These are phyloP conservation scores for Lottia scabra DNA, from an alignment of 2,888 invertebrate species.

Conservation along the genomic window DNA sequence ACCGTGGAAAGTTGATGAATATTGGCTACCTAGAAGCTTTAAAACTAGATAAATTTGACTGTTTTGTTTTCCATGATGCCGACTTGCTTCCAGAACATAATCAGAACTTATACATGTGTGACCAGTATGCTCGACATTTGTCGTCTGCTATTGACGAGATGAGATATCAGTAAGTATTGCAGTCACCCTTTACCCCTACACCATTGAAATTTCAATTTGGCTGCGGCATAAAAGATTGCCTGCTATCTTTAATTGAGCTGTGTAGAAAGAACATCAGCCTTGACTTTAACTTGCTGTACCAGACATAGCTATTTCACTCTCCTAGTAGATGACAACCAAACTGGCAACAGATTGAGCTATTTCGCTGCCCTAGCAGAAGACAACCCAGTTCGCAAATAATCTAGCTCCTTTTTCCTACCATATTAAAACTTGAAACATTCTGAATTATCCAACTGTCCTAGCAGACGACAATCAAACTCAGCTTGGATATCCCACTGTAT, in stretches of 20 bases:
- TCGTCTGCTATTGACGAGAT: conserved; percentile 70
- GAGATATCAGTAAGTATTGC: conserved; percentile 68
- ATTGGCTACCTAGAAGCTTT: conserved; percentile 61
- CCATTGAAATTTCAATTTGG: too few relatives aligned
- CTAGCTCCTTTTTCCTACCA: too few relatives aligned
- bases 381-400: not conserved
- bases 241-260: too few relatives aligned
- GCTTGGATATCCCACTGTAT: too few relatives aligned
- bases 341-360: not conserved
- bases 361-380: not conserved
- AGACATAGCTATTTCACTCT: not conserved
- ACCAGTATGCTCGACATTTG: conserved; percentile 67
- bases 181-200: too few relatives aligned
- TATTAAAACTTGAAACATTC: too few relatives aligned
- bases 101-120: conserved; percentile 69
- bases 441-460: not conserved
- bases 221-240: too few relatives aligned
- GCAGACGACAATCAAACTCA: not conserved
- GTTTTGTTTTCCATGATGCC: conserved; percentile 68
- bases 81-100: conserved; percentile 71
- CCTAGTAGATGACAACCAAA: not conserved
- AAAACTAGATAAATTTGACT: conserved; percentile 53
- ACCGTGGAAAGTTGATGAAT: conserved; percentile 64
- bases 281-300: too few relatives aligned
- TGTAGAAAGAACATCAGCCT: too few relatives aligned